Evolutionary conservation across 2,797 vertebrate species (phyloP).

Genomic region (Cuculus canorus): DNA sequence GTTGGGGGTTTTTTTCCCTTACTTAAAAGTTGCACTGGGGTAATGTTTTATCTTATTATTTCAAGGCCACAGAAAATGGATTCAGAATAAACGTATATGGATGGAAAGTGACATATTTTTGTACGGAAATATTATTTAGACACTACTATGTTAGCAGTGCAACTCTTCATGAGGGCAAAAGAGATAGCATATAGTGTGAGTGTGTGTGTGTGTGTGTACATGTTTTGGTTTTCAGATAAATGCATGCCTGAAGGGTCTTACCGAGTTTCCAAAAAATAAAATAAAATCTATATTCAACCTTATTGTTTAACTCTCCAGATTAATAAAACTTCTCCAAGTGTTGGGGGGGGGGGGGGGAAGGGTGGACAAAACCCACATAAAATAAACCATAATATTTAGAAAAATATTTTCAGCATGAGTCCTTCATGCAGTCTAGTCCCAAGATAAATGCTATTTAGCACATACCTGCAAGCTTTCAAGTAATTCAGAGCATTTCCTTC

Average conservation of each 20-base stretch:
- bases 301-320: background rate
- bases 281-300: background rate
- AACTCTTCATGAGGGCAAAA: background rate
- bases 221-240: background rate
- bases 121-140: background rate
- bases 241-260: background rate
- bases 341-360: background rate
- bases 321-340: background rate
- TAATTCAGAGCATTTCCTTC: constrained; percentile 20
- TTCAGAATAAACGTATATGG: background rate
- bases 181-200: background rate
- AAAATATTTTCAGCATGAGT: background rate
- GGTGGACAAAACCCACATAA: background rate
- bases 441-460: background rate
- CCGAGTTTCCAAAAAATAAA: background rate
- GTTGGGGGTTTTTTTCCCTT: background rate
- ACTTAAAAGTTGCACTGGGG: background rate
- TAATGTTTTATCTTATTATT: background rate
- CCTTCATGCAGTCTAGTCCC: background rate
- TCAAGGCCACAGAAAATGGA: background rate
- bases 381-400: background rate
- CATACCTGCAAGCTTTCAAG: constrained; percentile 13
- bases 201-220: rapidly evolving
- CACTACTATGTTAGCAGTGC: background rate
- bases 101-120: background rate